Percentiles rank a stretch among this genome's conserved stretches.
These are phyloP conservation scores for Synergus laeviventris DNA, from an alignment of 2,888 invertebrate species.

Conservation along the genomic window DNA sequence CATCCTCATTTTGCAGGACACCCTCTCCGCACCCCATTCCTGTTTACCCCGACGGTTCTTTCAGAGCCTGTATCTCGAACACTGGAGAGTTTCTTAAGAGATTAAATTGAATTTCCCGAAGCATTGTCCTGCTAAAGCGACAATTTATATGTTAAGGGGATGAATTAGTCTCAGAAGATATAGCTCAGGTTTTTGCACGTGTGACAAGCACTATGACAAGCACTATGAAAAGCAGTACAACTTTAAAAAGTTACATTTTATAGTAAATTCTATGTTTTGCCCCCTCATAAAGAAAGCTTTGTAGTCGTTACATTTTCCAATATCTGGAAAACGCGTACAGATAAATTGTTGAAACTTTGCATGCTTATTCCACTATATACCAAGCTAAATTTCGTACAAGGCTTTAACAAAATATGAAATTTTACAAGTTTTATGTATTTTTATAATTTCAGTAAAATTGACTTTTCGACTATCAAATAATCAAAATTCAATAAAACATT, in stretches of 20 bases:
- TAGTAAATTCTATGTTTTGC: background rate
- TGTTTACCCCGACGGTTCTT: background rate
- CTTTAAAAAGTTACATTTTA: background rate
- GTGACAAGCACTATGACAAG: background rate
- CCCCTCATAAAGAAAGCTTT: no score
- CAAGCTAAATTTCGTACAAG: no score
- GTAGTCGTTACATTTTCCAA: no score
- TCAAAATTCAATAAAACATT: no score
- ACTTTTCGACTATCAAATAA: no score
- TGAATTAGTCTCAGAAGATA: background rate
- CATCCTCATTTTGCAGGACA: conserved; percentile 6
- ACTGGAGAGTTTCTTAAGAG: background rate
- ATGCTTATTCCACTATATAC: no score
- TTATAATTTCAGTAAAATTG: no score
- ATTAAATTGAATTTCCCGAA: conserved; percentile 8
- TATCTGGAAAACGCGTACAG: no score
- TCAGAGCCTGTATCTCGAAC: background rate
- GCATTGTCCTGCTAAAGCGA: conserved; percentile 5
- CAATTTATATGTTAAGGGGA: conserved; percentile 17
- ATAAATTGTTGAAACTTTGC: no score
- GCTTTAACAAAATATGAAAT: no score
- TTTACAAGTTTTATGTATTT: no score
- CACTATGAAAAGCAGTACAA: background rate
- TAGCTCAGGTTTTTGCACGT: background rate
- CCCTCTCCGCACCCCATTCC: background rate